Base-by-base conservation (phyloP, 1,140 invertebrate genomes). In the Aphelinus atriplicis region DNA sequence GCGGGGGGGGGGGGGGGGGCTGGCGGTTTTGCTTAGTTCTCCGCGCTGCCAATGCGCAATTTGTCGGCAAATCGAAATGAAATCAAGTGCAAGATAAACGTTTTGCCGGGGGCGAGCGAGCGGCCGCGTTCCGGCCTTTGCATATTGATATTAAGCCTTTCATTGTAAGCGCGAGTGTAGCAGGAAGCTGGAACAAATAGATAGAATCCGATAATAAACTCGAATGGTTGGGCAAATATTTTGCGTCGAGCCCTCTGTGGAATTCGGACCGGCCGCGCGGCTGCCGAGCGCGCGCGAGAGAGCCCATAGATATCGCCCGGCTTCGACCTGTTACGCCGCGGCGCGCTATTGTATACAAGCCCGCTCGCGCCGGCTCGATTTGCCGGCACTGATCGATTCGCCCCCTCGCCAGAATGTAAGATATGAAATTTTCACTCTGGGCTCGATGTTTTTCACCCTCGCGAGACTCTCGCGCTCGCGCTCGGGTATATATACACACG, bases 71-170 rank as follows among this genome's bases (percentile, higher is more conserved):
- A 88, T 87, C 86, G 86, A 87, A 86, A 86, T 81, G 85, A 87
- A 87, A 87, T 86, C 85, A 86, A 84, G 82, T 84, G 84, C 86
- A 86, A 86, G 84, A 86, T 86, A 87, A 87, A 87, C 84, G 85
- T 85, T 85, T 84, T 80, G 80, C 82, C 79, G 81, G 62, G 9
- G 4, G 55, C 57, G 3, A 26, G 26, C 26, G 26, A 26, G 26
- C 26, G 47, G 50, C 62, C 47, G 3, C 43, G 68, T 5, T 47
- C 81, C 80, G 80, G 79, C 81, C 84, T 85, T 87, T 88, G 85
- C 86, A 88, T 88, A 86, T 87, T 87, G 87, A 87, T 87, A 87
- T 86, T 87, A 87, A 87, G 84, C 86, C 83, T 66, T 58, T 66
- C 63, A 76, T 76, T 76, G 69, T 79, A 77, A 77, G 73, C 77